Conservation (phyloP, 2,888 invertebrate species). For the Orthosia incerta region DNA sequence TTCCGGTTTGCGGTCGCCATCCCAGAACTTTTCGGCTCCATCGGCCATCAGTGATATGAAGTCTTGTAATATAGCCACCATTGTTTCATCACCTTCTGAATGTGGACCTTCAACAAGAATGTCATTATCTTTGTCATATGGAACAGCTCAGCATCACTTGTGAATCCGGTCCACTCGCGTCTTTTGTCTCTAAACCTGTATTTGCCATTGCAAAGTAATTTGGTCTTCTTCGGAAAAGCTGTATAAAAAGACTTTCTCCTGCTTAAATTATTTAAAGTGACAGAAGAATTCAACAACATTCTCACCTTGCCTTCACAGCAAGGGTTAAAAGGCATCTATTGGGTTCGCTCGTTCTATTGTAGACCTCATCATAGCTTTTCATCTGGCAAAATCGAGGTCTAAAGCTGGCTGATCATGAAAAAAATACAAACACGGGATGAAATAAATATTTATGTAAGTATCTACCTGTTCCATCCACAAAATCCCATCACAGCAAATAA, state of each 20-base stretch:
- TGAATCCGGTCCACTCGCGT: neutral
- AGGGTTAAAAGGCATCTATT: neutral
- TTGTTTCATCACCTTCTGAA: too few relatives aligned
- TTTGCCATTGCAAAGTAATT: neutral
- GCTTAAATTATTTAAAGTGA: neutral
- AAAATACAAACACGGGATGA: neutral
- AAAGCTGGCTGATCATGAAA: neutral
- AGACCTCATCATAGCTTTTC: neutral
- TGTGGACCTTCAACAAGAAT: too few relatives aligned
- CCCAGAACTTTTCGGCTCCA: too few relatives aligned
- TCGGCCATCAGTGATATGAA: too few relatives aligned
- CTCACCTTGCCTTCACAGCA: neutral
- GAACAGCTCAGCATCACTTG: too few relatives aligned
- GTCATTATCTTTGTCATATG: too few relatives aligned
- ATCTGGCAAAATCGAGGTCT: neutral
- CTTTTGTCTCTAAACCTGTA: neutral
- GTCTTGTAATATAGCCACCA: too few relatives aligned
- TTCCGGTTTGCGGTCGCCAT: too few relatives aligned
- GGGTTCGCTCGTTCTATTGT: neutral
- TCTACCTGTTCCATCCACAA: neutral
- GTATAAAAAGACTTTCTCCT: too few relatives aligned
- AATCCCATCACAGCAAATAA: slow-evolving; percentile 22
- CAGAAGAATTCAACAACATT: neutral
- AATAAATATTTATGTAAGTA: neutral
- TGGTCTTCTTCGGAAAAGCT: too few relatives aligned